Evolutionary conservation across 2,113 vertebrate species (phyloP).

Genomic region (Regulus satrapa): DNA sequence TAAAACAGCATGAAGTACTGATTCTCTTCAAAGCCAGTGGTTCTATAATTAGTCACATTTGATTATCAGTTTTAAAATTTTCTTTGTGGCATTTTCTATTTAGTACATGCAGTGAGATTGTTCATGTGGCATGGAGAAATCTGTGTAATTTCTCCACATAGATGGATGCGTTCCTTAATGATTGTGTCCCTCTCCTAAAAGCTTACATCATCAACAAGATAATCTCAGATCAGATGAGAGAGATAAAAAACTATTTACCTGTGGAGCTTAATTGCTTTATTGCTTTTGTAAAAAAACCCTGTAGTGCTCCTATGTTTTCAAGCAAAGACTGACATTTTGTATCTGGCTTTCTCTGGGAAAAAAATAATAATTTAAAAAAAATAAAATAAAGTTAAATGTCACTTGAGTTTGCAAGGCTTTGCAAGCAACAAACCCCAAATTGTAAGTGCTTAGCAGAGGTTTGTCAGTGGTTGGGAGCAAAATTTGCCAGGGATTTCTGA

Average conservation of each 20-base stretch:
- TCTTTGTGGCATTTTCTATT: neutral
- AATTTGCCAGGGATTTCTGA: neutral
- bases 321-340: neutral
- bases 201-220: neutral
- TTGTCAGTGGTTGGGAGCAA: neutral
- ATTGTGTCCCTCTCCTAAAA: neutral
- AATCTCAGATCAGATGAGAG: neutral
- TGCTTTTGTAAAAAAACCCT: neutral
- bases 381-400: neutral
- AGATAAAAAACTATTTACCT: neutral
- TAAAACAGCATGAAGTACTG: neutral
- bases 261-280: neutral
- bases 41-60: neutral
- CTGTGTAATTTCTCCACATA: neutral
- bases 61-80: neutral
- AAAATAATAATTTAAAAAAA: neutral
- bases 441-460: neutral
- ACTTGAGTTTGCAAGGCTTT: neutral
- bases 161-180: neutral
- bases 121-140: neutral
- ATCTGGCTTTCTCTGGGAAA: neutral
- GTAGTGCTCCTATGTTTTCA: neutral
- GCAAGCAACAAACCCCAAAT: neutral
- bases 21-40: neutral
- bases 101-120: fast-evolving